Base-by-base conservation (phyloP, 2,113 vertebrate genomes). In the Procavia capensis region DNA sequence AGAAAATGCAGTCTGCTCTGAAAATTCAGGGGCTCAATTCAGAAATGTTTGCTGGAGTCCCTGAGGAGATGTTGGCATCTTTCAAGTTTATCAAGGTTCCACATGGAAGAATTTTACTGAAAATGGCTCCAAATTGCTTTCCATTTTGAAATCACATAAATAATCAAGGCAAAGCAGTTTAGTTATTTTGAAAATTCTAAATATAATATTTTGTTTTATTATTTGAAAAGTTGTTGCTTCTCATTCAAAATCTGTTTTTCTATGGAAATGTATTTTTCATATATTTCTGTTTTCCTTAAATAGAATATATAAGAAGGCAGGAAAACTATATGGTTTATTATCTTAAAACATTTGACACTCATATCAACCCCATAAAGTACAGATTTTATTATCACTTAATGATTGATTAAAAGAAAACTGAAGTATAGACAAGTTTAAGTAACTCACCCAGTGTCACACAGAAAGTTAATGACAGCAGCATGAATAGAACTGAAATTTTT, bases 21-120 rank as follows among this genome's bases (percentile, higher is more conserved):
- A 96, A 96, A 93, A 85, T 68, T 91, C 31, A 54, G 50, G 36
- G 94, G 72, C 50, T 85, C 68, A 96, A 95, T 89, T 93, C 41
- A 85, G 54, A 97, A 97, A 97, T 27, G 88, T 95, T 95, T 94
- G 36, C 17, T 95, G 82, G 3, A 45, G 63, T 84, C 70, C 75
- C 75, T 80, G 61, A 97, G 68, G 85, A 91, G 41, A 83, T 84
- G 92, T n/a, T 68, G 63, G 96, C 94, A 74, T 78, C 85, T 61
- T 84, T 85, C 72, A 66, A 43, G 3, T 0, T 39, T 80, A 68
- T 57, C 50, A 91, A 93, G 81, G n/a, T 72, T 79, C 59, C 31
- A 43, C 24, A 91, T 90, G 95, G 85, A 57, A 94, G 39, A 31
- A 3, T 95, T 97, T 91, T 93, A 22, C 39, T 90, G 29, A 95